A percentile compares a stretch with the other conserved stretches of the same genome.
These are phyloP conservation scores for Pseudonaja textilis DNA, from an alignment of 2,113 vertebrate genomes.

Conservation along the genomic window DNA sequence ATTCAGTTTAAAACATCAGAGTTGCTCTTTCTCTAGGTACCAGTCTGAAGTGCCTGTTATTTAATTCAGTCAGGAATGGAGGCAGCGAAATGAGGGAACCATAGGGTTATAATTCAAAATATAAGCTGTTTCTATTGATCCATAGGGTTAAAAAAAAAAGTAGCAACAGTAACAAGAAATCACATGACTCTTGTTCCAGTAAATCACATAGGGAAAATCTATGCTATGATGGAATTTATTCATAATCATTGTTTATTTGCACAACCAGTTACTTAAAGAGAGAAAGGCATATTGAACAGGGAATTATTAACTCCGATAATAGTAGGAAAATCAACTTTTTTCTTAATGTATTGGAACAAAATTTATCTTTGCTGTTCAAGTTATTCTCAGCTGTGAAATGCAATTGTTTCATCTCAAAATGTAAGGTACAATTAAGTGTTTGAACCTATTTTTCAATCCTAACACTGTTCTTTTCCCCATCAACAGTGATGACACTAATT, in stretches of 20 bases:
- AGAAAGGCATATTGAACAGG: neutral
- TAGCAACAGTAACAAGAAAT: too few species aligned
- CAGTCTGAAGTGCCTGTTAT: neutral
- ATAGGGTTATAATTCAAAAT: neutral
- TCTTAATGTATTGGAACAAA: neutral
- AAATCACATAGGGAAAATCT: neutral
- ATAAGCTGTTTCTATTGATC: neutral
- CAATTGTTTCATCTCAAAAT: neutral
- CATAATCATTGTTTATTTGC: neutral
- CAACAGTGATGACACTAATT: neutral
- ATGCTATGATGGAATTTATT: neutral
- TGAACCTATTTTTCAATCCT: neutral
- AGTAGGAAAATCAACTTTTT: neutral
- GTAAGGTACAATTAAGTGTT: neutral
- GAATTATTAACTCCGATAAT: neutral
- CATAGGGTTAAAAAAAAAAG: neutral
- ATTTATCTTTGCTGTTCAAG: neutral
- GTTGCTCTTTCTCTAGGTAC: neutral
- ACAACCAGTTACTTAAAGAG: neutral
- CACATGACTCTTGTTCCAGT: neutral
- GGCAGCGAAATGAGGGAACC: neutral
- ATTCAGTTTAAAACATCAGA: neutral
- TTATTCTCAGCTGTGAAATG: neutral
- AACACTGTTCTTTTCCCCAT: neutral
- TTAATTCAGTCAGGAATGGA: neutral